phyloP scores from a whole-genome alignment of 2,888 invertebrate species.

The Plemyria rubiginata region DNA sequence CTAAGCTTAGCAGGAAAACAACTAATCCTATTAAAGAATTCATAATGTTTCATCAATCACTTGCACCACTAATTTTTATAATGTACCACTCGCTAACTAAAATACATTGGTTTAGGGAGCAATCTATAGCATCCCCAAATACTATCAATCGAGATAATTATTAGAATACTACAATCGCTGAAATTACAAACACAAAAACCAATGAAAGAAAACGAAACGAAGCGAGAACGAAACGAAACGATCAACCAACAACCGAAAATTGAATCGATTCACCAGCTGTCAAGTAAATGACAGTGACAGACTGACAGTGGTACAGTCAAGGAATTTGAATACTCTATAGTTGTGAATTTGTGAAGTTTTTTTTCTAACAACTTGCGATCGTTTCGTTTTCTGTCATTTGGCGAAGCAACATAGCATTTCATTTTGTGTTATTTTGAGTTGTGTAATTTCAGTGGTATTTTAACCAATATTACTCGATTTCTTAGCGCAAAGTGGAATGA shows the following conservation, averaged over 20 bases:
- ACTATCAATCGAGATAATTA: background rate
- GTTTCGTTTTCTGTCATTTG: no score
- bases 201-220: slow-evolving; percentile 1
- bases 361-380: no score
- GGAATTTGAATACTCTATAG: no score
- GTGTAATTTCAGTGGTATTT: no score
- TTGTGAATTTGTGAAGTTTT: no score
- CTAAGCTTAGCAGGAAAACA: slow-evolving; percentile 57
- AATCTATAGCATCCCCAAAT: background rate
- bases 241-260: background rate
- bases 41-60: slow-evolving; percentile 51
- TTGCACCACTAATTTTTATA: background rate
- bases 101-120: background rate
- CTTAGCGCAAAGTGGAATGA: no score
- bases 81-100: background rate
- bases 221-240: background rate
- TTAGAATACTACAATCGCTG: background rate
- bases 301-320: no score
- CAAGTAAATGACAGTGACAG: background rate
- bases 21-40: slow-evolving; percentile 55
- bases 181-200: slow-evolving; percentile 1
- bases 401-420: no score
- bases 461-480: no score
- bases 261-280: background rate
- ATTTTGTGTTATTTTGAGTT: no score